Conservation (phyloP, 92 coral and sea anemone species). For the Hydrozoanthus gracilis region DNA sequence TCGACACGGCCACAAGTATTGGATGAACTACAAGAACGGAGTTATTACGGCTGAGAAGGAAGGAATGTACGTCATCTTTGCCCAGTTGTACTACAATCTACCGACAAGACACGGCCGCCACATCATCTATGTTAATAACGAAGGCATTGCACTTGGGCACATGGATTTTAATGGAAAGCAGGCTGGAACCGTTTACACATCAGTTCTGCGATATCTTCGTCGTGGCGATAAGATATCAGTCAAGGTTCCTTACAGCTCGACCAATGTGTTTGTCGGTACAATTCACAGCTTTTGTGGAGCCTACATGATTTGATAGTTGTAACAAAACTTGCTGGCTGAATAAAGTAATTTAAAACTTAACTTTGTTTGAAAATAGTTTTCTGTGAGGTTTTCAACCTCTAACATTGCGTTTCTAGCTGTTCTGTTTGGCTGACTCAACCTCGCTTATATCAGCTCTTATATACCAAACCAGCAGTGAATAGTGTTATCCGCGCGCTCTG, state of each 20-base stretch:
- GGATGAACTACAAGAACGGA: too few species aligned
- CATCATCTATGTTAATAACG: not conserved
- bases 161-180: too few species aligned
- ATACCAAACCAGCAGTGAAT: too few species aligned
- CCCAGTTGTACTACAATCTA: conserved; percentile 17
- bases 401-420: too few species aligned
- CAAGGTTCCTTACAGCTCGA: not conserved
- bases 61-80: conserved; percentile 29
- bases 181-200: conserved; percentile 22
- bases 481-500: too few species aligned
- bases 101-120: not conserved
- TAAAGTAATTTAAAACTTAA: too few species aligned
- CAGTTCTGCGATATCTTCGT: not conserved
- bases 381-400: too few species aligned
- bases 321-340: too few species aligned
- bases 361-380: too few species aligned
- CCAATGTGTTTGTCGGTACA: conserved; percentile 16
- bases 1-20: too few species aligned
- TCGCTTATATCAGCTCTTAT: too few species aligned
- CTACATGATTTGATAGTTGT: not conserved
- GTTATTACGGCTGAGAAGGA: conserved; percentile 4
- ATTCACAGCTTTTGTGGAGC: conserved; percentile 19
- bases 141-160: not conserved
- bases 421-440: too few species aligned
- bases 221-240: conserved; percentile 19